phyloP scores from a whole-genome alignment of 2,888 invertebrate species.

The Tortricodes alternella region DNA sequence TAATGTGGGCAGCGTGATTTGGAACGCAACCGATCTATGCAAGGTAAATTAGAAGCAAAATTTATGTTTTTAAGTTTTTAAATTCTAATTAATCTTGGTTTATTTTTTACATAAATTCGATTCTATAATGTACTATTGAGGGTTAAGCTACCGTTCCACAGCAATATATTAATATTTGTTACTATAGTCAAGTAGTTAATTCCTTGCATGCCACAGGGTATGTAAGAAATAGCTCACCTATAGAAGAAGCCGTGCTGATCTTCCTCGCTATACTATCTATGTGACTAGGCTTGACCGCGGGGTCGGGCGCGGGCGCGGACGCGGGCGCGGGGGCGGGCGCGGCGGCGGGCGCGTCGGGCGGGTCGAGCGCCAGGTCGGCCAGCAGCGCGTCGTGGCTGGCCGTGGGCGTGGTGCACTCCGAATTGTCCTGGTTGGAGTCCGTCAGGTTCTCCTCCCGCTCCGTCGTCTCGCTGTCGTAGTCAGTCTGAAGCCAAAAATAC shows the following conservation, averaged over 20 bases:
- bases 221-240: slow-evolving; percentile 51
- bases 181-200: too few relatives aligned
- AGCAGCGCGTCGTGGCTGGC: slow-evolving; percentile 74
- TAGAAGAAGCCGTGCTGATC: slow-evolving; percentile 74
- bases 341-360: slow-evolving; percentile 33
- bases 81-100: too few relatives aligned
- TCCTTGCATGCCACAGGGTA: too few relatives aligned
- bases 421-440: slow-evolving; percentile 80
- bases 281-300: slow-evolving; percentile 34
- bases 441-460: slow-evolving; percentile 79
- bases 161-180: too few relatives aligned
- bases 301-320: slow-evolving; percentile 26
- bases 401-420: slow-evolving; percentile 79
- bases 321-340: slow-evolving; percentile 32
- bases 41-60: too few relatives aligned
- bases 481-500: slow-evolving; percentile 54
- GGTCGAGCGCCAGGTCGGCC: slow-evolving; percentile 65
- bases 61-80: too few relatives aligned
- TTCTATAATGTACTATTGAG: too few relatives aligned
- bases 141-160: too few relatives aligned
- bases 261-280: slow-evolving; percentile 57
- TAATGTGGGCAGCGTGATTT: too few relatives aligned
- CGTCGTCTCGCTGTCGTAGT: slow-evolving; percentile 78
- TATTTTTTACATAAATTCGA: too few relatives aligned
- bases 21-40: too few relatives aligned